Evolutionary conservation across 2,113 vertebrate genomes (phyloP).

Genomic region (Xerus inauris): DNA sequence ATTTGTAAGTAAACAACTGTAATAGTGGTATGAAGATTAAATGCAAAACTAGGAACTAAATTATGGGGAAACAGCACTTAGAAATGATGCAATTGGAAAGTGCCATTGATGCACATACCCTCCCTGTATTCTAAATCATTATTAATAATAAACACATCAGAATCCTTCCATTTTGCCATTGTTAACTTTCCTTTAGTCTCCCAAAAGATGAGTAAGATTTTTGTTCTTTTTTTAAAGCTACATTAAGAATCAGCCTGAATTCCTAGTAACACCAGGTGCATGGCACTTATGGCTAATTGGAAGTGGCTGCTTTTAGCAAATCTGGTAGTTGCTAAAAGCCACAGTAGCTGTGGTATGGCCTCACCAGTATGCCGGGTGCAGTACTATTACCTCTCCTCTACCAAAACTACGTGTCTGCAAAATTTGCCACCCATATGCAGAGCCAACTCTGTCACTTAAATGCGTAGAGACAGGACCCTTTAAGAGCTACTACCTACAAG

Average conservation of each 20-base stretch:
- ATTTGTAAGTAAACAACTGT: background rate
- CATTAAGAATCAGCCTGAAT: slow-evolving; percentile 34
- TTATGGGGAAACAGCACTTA: background rate
- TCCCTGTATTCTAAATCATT: slow-evolving; percentile 56
- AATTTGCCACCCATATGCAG: background rate
- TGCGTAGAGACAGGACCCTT: background rate
- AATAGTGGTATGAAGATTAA: slow-evolving; percentile 52
- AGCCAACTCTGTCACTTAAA: background rate
- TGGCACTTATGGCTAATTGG: slow-evolving; percentile 48
- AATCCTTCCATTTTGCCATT: slow-evolving; percentile 20
- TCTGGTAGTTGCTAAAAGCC: slow-evolving; percentile 61
- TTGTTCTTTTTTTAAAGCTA: slow-evolving; percentile 5
- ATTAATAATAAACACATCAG: slow-evolving; percentile 2
- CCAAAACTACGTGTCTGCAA: background rate
- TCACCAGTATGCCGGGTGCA: background rate
- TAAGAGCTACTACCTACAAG: background rate
- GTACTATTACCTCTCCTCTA: background rate
- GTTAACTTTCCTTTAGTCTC: slow-evolving; percentile 43
- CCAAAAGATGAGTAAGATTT: background rate
- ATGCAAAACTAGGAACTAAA: slow-evolving; percentile 20
- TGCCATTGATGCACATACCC: background rate
- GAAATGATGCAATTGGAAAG: background rate
- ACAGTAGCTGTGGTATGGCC: background rate
- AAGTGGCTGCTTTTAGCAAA: slow-evolving; percentile 60
- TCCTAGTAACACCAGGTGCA: slow-evolving; percentile 38